phyloP scores from a whole-genome alignment of 1,140 invertebrate species.

The Papilio machaon region DNA sequence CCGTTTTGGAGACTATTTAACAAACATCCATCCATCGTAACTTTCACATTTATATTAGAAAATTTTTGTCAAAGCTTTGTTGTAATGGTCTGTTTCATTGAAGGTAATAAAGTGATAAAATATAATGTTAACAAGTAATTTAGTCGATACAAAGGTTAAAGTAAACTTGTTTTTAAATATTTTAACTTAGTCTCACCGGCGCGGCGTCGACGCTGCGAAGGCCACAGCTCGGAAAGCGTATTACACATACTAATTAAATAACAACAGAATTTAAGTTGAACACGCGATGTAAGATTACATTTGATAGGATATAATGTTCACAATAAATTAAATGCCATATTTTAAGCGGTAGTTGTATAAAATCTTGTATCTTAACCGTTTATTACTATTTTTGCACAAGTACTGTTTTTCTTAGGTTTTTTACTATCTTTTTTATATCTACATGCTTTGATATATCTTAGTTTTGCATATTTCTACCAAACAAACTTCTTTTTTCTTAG shows the following conservation, averaged over 20 bases:
- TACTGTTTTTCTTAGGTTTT: not conserved
- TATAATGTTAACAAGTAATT: not conserved
- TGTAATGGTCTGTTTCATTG: too few species aligned
- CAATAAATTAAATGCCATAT: not conserved
- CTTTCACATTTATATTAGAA: too few species aligned
- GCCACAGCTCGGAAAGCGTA: slow-evolving; percentile 21
- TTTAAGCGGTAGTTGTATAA: not conserved
- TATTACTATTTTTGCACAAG: not conserved
- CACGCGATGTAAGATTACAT: slow-evolving; percentile 9
- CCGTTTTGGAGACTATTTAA: too few species aligned
- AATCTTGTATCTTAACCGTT: not conserved
- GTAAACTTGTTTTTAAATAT: not conserved
- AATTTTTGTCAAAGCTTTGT: too few species aligned
- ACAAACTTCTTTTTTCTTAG: too few species aligned
- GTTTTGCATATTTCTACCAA: too few species aligned
- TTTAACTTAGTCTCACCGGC: not conserved
- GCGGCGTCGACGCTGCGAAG: not conserved
- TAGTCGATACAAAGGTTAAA: not conserved
- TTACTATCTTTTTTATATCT: not conserved
- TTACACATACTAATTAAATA: slow-evolving; percentile 25
- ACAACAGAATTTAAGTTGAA: slow-evolving; percentile 6
- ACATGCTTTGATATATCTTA: not conserved
- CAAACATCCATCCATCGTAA: too few species aligned
- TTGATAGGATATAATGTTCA: not conserved
- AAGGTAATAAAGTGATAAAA: too few species aligned